Conservation (phyloP, 1,140 invertebrate genomes). For the Mycetomoellerius zeteki region DNA sequence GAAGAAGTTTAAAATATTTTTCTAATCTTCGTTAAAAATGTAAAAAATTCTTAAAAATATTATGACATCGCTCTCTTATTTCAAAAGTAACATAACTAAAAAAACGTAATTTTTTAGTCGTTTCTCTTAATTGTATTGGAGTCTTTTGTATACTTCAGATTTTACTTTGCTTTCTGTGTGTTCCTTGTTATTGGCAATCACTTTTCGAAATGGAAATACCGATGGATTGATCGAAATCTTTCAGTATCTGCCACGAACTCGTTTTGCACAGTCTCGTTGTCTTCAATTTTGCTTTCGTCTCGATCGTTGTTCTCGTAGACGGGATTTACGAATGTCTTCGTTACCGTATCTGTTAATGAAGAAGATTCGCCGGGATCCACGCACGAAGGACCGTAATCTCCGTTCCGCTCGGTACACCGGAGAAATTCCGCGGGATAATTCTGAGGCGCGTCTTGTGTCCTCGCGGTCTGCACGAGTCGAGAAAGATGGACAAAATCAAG, state of each 20-base stretch:
- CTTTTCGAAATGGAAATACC: not conserved
- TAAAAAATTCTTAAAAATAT: too few relatives aligned
- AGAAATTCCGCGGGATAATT: constrained; percentile 70
- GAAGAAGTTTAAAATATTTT: too few relatives aligned
- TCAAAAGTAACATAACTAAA: too few relatives aligned
- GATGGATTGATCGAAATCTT: not conserved
- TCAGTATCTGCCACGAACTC: not conserved
- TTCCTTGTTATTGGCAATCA: not conserved
- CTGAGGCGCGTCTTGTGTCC: constrained; percentile 65
- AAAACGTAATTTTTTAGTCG: not conserved
- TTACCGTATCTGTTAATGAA: not conserved
- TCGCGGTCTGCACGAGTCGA: constrained; percentile 65
- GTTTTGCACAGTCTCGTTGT: not conserved
- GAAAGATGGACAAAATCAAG: constrained; percentile 63
- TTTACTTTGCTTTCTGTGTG: not conserved
- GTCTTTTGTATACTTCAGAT: not conserved
- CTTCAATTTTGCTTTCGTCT: not conserved
- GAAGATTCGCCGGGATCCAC: constrained; percentile 4
- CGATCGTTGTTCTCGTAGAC: not conserved
- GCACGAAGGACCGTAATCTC: constrained; percentile 11
- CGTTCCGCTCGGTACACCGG: constrained; percentile 14
- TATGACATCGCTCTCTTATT: too few relatives aligned
- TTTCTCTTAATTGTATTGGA: not conserved
- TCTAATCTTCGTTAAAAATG: too few relatives aligned
- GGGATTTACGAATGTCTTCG: constrained; percentile 20